These are phyloP conservation scores for Acanthopleura granulata DNA, from an alignment of 2,888 invertebrate species.

Conservation along the genomic window DNA sequence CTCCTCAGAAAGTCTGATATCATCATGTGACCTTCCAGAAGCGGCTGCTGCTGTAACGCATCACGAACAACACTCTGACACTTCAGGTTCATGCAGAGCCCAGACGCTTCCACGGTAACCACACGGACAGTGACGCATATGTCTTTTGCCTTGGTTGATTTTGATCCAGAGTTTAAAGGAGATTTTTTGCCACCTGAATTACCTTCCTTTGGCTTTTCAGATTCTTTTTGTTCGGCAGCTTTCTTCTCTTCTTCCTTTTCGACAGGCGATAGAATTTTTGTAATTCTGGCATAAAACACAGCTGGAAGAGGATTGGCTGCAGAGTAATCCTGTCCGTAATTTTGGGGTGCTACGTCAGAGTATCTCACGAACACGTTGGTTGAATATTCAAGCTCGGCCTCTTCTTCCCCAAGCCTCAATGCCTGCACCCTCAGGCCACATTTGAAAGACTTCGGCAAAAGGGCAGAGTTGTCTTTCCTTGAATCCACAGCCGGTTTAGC, in stretches of 20 bases:
- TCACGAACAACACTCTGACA: constrained; percentile 38
- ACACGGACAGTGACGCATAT: constrained; percentile 49
- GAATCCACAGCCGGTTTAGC: background rate
- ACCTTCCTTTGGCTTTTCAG: background rate
- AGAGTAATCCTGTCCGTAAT: too few relatives aligned
- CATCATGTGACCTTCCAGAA: constrained; percentile 51
- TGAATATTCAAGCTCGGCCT: constrained; percentile 32
- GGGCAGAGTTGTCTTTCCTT: background rate
- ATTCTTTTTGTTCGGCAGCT: background rate
- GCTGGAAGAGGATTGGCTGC: constrained; percentile 36
- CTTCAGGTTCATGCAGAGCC: constrained; percentile 35
- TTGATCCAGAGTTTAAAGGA: too few relatives aligned
- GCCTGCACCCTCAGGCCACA: constrained; percentile 45
- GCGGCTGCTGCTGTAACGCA: constrained; percentile 43
- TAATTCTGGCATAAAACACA: constrained; percentile 49
- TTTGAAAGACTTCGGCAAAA: background rate
- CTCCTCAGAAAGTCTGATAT: constrained; percentile 52
- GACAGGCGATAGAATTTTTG: constrained; percentile 47
- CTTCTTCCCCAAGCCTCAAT: constrained; percentile 31
- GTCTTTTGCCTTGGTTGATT: background rate
- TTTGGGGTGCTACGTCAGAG: constrained; percentile 38
- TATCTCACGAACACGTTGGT: constrained; percentile 51
- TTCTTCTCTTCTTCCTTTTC: constrained; percentile 32
- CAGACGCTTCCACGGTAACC: constrained; percentile 47
- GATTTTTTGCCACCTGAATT: background rate